These are phyloP conservation scores for Nomada fabriciana DNA, from an alignment of 2,888 invertebrate species.

Conservation along the genomic window DNA sequence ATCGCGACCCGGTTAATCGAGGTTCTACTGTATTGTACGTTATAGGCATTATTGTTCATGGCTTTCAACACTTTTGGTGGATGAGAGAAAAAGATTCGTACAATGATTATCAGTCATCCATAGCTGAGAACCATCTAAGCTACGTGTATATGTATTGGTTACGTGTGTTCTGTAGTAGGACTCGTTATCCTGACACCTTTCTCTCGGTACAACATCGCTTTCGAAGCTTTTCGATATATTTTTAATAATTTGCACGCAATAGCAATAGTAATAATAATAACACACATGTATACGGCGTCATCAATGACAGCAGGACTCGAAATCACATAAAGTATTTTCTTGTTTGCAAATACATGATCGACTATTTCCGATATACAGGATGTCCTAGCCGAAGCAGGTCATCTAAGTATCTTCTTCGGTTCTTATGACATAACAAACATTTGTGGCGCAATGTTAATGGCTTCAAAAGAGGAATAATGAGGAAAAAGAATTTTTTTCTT, in stretches of 20 bases:
- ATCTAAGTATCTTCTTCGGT: too few species aligned
- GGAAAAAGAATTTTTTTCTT: too few species aligned
- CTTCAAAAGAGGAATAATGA: too few species aligned
- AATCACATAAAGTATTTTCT: conserved; percentile 25
- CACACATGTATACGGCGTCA: conserved; percentile 70
- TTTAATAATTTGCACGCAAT: conserved; percentile 78
- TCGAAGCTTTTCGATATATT: conserved; percentile 76
- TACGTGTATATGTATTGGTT: conserved; percentile 4
- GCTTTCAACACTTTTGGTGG: background rate
- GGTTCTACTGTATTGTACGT: too few species aligned
- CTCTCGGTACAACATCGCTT: conserved; percentile 76
- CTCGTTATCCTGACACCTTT: conserved; percentile 70
- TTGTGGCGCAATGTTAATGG: too few species aligned
- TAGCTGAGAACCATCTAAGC: background rate
- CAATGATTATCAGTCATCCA: background rate
- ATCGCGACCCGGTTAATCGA: too few species aligned
- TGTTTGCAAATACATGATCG: conserved; percentile 4
- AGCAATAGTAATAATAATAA: conserved; percentile 76
- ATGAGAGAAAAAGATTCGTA: background rate
- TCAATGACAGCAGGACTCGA: conserved; percentile 64
- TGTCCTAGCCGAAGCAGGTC: too few species aligned
- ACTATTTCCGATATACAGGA: background rate
- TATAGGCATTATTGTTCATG: too few species aligned
- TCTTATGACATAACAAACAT: too few species aligned
- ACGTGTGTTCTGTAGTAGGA: conserved; percentile 28